These are phyloP conservation scores for Holotrichia oblita DNA, from an alignment of 1,140 invertebrate genomes.

Conservation along the genomic window DNA sequence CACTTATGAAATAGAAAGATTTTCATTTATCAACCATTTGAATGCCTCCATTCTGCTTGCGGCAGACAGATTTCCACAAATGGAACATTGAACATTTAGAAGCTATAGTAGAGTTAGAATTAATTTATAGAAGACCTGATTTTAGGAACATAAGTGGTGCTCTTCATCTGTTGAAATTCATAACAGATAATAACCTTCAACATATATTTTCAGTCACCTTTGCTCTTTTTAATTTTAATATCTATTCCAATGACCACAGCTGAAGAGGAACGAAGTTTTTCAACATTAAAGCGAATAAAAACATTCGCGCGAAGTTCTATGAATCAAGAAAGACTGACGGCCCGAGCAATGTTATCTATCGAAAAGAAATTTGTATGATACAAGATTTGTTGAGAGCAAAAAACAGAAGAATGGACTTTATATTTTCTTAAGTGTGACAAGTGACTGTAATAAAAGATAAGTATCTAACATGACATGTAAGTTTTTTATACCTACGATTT, in stretches of 20 bases:
- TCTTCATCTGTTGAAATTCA: neutral
- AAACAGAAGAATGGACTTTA: neutral
- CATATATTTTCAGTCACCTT: neutral
- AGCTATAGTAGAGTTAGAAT: too few species aligned
- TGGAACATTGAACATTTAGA: too few species aligned
- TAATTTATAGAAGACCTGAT: slow-evolving; percentile 4
- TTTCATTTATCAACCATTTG: too few species aligned
- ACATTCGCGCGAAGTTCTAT: slow-evolving; percentile 40
- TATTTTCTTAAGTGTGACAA: neutral
- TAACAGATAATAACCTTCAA: neutral
- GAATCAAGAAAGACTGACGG: too few species aligned
- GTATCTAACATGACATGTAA: neutral
- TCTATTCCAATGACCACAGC: slow-evolving; percentile 42
- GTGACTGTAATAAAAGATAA: neutral
- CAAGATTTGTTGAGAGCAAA: neutral
- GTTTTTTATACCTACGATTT: slow-evolving; percentile 14
- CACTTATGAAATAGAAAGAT: too few species aligned
- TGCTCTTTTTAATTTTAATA: slow-evolving; percentile 27
- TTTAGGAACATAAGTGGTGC: neutral
- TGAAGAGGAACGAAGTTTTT: slow-evolving; percentile 43
- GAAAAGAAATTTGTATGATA: slow-evolving; percentile 39
- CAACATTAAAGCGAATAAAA: slow-evolving; percentile 41
- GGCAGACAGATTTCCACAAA: too few species aligned
- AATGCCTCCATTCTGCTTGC: too few species aligned
- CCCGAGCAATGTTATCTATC: slow-evolving; percentile 41